phyloP scores from a whole-genome alignment of 2,888 invertebrate genomes.

The Noctuana brunneofusca region DNA sequence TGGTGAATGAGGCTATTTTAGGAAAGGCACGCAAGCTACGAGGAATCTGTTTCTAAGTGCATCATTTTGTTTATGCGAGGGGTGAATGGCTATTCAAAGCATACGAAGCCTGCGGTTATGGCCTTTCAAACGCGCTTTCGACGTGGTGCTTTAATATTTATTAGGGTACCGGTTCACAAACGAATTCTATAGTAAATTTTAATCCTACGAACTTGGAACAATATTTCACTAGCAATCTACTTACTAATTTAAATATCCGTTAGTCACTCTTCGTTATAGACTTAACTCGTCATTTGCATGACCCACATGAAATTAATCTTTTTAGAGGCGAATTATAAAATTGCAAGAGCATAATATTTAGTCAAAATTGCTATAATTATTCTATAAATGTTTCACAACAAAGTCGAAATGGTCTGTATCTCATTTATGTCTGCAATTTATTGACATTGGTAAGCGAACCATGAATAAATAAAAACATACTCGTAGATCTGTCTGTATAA shows the following conservation, averaged over 20 bases:
- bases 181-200: not conserved
- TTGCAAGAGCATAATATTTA: too few species aligned
- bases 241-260: not conserved
- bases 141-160: slow-evolving; percentile 26
- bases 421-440: too few species aligned
- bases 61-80: slow-evolving; percentile 70
- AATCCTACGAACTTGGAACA: not conserved
- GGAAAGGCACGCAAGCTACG: slow-evolving; percentile 61
- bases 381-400: too few species aligned
- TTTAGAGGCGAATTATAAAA: too few species aligned
- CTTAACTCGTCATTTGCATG: not conserved
- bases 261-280: not conserved
- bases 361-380: too few species aligned
- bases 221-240: not conserved
- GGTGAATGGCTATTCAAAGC: slow-evolving; percentile 65
- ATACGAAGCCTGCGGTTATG: slow-evolving; percentile 51
- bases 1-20: slow-evolving; percentile 62
- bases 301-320: not conserved
- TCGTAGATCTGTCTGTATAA: too few species aligned
- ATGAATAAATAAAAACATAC: too few species aligned
- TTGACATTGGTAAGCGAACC: too few species aligned
- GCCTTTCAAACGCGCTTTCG: slow-evolving; percentile 42
- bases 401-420: too few species aligned
- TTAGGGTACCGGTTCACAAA: slow-evolving; percentile 10
- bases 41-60: slow-evolving; percentile 64